Conservation (phyloP, 2,113 vertebrate genomes). For the Nothocercus julius region DNA sequence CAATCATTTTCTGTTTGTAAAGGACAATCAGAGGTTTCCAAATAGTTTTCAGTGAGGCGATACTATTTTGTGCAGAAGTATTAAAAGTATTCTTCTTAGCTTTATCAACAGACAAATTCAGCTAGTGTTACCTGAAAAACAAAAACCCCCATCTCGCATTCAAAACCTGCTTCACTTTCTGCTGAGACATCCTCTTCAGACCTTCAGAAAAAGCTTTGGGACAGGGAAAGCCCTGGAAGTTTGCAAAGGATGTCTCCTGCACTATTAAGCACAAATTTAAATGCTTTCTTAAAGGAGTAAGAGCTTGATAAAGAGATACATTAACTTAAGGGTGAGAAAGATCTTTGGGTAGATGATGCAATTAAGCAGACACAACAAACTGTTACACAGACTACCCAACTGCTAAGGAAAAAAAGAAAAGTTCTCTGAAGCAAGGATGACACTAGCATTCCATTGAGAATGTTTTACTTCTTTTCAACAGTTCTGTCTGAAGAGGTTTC, state of each 20-base stretch:
- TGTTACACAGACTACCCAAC: neutral
- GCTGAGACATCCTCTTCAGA: neutral
- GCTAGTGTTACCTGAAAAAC: neutral
- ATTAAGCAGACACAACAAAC: neutral
- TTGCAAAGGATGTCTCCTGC: neutral
- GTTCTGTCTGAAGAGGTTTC: slow-evolving; percentile 18
- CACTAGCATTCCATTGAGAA: slow-evolving; percentile 2
- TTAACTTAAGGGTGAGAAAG: neutral
- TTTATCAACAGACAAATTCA: neutral
- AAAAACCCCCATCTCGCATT: too few species aligned
- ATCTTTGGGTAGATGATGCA: neutral
- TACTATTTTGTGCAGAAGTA: neutral
- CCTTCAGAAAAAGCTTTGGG: neutral
- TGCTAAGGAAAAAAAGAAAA: neutral
- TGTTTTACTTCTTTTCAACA: neutral
- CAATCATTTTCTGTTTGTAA: neutral
- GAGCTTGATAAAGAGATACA: neutral
- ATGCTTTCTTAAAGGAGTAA: neutral
- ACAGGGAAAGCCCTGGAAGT: neutral
- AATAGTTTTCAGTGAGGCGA: neutral
- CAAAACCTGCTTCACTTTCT: neutral
- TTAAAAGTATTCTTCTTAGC: neutral
- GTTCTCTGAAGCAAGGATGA: neutral
- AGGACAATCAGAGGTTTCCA: neutral
- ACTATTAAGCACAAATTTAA: neutral